Evolutionary conservation across 2,113 vertebrate genomes (phyloP), one percentile per base, ranked within the genome.

Genomic region (Callipepla californica): DNA sequence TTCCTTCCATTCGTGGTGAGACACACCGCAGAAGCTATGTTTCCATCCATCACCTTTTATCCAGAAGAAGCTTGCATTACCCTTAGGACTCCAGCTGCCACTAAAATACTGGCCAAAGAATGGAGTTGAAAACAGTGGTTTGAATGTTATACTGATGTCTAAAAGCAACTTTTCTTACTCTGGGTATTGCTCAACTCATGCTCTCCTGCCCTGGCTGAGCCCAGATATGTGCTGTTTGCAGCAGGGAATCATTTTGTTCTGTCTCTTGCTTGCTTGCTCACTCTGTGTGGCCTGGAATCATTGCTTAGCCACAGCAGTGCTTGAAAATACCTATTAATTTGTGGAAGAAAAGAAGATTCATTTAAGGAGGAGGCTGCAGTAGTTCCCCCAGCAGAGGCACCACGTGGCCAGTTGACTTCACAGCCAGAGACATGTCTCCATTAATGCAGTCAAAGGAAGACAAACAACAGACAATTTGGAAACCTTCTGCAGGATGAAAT

Each of bases 41-140:
- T 92, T 80, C 72, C 48, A 58, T 40, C 72, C 68, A 25, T 67
- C 85, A 74, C n/a, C 86, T 94, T 79, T 92, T 55, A 62, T 67
- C 51, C 65, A 83, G 20, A 58, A 89, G 70, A 61, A n/a, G 22
- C 85, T 40, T 80, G 42, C 2, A 1, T 26, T 80, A 63, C 57
- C 55, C 87, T 84, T 67, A 77, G 63, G 50, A 70, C 59, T 76
- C 58, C 36, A 76, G 55, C 40, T 87, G 45, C 51, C 63, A 16
- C 26, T n/a, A 25, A 80, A 77, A 34, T 48, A 2, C 10, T 55
- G 30, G 9, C 34, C 36, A 40, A 80, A 61, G 18, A 89, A 34
- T 17, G 42, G 68, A 73, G 70, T 73, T 17, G 26, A 59, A 90
- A 65, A 26, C 34, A 51, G 44, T 42, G 38, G 19, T 32, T 67